phyloP scores from a whole-genome alignment of 2,797 vertebrate species.

The Pterois miles region DNA sequence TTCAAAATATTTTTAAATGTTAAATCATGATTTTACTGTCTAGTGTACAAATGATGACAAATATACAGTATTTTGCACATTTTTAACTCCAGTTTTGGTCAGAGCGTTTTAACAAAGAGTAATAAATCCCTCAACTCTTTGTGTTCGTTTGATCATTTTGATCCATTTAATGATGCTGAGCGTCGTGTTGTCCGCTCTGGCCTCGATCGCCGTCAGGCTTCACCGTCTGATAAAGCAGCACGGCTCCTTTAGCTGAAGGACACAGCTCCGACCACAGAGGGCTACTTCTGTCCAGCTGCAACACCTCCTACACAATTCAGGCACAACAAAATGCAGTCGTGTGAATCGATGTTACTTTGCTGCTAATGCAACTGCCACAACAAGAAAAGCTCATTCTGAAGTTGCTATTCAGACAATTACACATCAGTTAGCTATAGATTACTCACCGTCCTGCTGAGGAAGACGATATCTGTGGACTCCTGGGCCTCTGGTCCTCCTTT shows the following conservation, averaged over 20 bases:
- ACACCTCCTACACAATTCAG: conserved; percentile 76
- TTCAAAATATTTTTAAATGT: conserved; percentile 36
- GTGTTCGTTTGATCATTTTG: conserved; percentile 8
- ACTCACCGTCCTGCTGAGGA: conserved; percentile 83
- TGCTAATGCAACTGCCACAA: neutral
- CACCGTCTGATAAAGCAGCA: conserved; percentile 86
- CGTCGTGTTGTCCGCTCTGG: neutral
- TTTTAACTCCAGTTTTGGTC: conserved; percentile 1
- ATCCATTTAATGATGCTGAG: neutral
- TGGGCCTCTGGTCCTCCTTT: conserved; percentile 89
- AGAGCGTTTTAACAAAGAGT: neutral
- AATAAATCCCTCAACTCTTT: conserved; percentile 18
- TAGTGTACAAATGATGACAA: conserved; percentile 17
- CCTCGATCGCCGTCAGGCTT: conserved; percentile 61
- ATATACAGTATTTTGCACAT: conserved; percentile 14
- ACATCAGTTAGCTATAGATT: neutral
- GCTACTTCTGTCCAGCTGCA: conserved; percentile 75
- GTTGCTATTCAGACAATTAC: neutral
- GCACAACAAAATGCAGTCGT: neutral
- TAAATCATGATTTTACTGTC: conserved; percentile 18
- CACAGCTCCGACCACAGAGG: conserved; percentile 89
- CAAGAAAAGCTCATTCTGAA: neutral
- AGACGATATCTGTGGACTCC: conserved; percentile 89
- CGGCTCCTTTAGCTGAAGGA: conserved; percentile 92
- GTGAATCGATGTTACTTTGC: neutral